phyloP scores from a whole-genome alignment of 2,113 vertebrate genomes.

The Ochotona princeps region DNA sequence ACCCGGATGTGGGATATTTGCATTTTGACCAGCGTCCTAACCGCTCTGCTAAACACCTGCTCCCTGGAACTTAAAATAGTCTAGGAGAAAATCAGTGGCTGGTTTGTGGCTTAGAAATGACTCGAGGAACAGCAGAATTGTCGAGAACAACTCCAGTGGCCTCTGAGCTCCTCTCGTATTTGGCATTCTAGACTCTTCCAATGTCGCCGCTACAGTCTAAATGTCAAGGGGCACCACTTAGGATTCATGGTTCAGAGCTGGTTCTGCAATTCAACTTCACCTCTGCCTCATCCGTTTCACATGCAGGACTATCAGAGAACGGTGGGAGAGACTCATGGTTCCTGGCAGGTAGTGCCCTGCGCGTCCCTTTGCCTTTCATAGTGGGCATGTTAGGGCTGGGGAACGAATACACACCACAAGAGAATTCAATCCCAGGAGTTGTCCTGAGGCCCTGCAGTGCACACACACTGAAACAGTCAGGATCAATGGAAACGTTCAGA shows the following conservation, averaged over 20 bases:
- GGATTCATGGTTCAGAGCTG: neutral
- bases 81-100: neutral
- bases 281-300: neutral
- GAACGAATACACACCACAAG: neutral
- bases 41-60: neutral
- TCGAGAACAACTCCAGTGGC: constrained; percentile 3
- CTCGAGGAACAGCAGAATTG: neutral
- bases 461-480: neutral
- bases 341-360: neutral
- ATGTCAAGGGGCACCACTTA: neutral
- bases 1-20: too few species aligned
- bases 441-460: neutral
- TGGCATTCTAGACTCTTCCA: neutral
- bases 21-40: too few species aligned
- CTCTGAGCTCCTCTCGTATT: neutral
- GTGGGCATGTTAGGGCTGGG: neutral
- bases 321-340: too few species aligned
- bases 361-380: neutral
- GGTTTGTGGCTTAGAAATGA: neutral
- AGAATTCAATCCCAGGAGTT: neutral
- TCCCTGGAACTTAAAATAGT: neutral
- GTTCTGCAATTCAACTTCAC: neutral
- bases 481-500: neutral
- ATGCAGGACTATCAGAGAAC: neutral
- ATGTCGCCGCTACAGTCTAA: neutral